phyloP scores from a whole-genome alignment of 1,140 invertebrate species.

The Sarcophaga bullata region DNA sequence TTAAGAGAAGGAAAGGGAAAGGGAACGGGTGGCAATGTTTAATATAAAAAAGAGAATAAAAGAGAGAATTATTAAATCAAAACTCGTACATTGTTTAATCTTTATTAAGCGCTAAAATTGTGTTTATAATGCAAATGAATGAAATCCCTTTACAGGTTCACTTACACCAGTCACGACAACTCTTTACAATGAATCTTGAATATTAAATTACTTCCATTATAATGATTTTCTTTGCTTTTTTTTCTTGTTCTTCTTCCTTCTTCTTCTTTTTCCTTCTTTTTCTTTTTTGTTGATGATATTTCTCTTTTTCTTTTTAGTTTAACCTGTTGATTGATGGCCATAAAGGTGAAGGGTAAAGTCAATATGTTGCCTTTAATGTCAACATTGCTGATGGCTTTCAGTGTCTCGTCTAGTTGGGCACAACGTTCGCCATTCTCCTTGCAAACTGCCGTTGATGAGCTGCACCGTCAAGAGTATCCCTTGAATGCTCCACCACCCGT shows the following conservation, averaged over 20 bases:
- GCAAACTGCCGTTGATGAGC: slow-evolving; percentile 62
- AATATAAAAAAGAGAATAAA: neutral
- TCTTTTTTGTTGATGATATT: neutral
- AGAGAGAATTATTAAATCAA: slow-evolving; percentile 10
- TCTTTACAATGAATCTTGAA: neutral
- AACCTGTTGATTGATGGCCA: slow-evolving; percentile 1
- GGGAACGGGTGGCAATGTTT: neutral
- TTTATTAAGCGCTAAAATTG: slow-evolving; percentile 25
- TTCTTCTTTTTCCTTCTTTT: neutral
- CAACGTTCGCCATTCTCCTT: slow-evolving; percentile 59
- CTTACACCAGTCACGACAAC: neutral
- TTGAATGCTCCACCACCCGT: slow-evolving; percentile 54
- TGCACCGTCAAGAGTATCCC: slow-evolving; percentile 62
- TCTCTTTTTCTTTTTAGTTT: neutral
- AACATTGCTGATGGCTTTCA: slow-evolving; percentile 3
- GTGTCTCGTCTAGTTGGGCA: slow-evolving; percentile 29
- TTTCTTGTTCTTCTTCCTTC: neutral
- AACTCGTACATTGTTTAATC: slow-evolving; percentile 18
- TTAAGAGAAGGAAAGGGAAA: neutral
- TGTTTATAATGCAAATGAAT: slow-evolving; percentile 31
- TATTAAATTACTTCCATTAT: slow-evolving; percentile 33
- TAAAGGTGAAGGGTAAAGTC: slow-evolving; percentile 22
- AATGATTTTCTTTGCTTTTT: neutral
- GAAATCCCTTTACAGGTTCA: slow-evolving; percentile 22
- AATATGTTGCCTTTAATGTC: slow-evolving; percentile 47